These are phyloP conservation scores for Amblyopsis hoosieri DNA, from an alignment of 2,797 vertebrate species.

Conservation along the genomic window DNA sequence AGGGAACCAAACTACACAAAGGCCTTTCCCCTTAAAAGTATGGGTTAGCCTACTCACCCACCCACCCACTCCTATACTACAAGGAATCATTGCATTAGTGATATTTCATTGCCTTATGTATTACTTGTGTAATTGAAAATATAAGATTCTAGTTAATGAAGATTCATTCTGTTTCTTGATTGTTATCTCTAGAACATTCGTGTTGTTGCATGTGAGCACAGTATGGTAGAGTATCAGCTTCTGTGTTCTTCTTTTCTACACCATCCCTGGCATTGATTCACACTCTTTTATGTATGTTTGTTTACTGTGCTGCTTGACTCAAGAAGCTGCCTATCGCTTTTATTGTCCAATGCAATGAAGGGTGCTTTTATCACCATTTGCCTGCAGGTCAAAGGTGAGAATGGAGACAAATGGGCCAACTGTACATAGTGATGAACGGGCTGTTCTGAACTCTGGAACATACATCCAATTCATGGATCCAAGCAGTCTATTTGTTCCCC, in stretches of 20 bases:
- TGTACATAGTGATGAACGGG: conserved; percentile 67
- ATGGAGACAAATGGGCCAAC: conserved; percentile 77
- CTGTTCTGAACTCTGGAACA: conserved; percentile 50
- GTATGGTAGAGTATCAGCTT: conserved; percentile 36
- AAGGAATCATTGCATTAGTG: too few relatives aligned
- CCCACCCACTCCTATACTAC: too few relatives aligned
- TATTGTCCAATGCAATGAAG: conserved; percentile 78
- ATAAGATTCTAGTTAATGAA: too few relatives aligned
- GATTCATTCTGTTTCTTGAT: too few relatives aligned
- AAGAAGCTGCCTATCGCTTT: conserved; percentile 75
- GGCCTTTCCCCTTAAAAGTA: too few relatives aligned
- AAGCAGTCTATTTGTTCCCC: conserved; percentile 28
- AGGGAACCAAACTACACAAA: too few relatives aligned
- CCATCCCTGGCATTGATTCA: conserved; percentile 70
- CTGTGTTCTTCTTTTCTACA: conserved; percentile 50
- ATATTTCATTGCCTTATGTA: neutral
- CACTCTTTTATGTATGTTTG: conserved; percentile 76
- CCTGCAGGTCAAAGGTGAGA: conserved; percentile 77
- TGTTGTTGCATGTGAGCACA: conserved; percentile 15
- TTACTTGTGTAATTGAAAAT: too few relatives aligned
- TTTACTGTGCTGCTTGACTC: conserved; percentile 72
- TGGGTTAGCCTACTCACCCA: too few relatives aligned
- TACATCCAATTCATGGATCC: conserved; percentile 45
- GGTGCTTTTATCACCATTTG: conserved; percentile 83
- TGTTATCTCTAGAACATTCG: neutral